Evolutionary conservation across 2,797 vertebrate genomes (phyloP).

Genomic region (Chelon labrosus): DNA sequence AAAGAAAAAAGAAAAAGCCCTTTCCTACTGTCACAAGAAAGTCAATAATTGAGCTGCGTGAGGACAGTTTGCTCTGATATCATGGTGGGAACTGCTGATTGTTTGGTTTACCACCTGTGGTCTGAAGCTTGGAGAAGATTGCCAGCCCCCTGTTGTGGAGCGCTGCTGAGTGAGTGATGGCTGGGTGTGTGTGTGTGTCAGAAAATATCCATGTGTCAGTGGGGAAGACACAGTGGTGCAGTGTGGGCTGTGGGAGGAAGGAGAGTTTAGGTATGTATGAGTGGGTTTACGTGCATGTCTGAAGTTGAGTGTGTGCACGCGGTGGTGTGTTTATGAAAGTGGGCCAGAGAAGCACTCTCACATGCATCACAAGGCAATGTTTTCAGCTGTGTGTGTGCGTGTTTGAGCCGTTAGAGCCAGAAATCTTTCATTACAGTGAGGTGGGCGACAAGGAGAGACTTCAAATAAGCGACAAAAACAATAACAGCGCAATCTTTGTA

Average conservation of each 20-base stretch:
- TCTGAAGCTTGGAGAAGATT: conserved; percentile 68
- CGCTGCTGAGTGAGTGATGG: conserved; percentile 65
- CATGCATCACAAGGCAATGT: not conserved
- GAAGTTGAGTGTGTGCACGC: conserved; percentile 20
- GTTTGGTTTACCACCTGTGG: conserved; percentile 78
- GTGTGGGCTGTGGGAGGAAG: not conserved
- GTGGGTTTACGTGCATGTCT: conserved; percentile 4
- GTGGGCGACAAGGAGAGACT: conserved; percentile 32
- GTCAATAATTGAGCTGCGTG: conserved; percentile 55
- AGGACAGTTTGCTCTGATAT: conserved; percentile 64
- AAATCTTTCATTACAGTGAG: conserved; percentile 36
- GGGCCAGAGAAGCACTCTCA: too few relatives aligned
- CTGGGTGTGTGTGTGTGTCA: conserved; percentile 21
- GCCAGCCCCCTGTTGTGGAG: conserved; percentile 51
- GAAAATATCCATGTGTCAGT: conserved; percentile 4
- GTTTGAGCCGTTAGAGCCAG: not conserved
- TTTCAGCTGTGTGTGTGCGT: conserved; percentile 6
- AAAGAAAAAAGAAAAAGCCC: not conserved
- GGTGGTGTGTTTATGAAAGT: conserved; percentile 2
- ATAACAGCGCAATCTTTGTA: conserved; percentile 53
- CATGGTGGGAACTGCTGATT: conserved; percentile 72
- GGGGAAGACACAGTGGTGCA: not conserved
- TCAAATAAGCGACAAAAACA: conserved; percentile 47
- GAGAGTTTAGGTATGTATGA: conserved; percentile 8
- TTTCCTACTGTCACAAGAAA: conserved; percentile 38